Base-by-base conservation (phyloP, 2,113 vertebrate species). In the Hemibagrus wyckioides region DNA sequence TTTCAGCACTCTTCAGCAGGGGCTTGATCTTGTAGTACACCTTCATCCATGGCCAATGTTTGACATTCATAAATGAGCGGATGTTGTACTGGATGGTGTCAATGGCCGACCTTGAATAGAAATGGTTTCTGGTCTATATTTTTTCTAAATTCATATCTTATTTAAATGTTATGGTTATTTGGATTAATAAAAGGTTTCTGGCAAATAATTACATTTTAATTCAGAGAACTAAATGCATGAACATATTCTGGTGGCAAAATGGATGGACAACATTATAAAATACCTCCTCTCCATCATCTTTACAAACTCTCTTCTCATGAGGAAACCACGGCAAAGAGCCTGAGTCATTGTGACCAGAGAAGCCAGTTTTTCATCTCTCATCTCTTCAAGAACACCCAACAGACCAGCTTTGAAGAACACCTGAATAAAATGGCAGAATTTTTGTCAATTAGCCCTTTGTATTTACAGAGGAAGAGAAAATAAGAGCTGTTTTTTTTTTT, bases 391-490 rank as follows among this genome's bases (percentile, higher is more conserved):
- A 39, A 94, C 92, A 59, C 96, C 96, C 90, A 97, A 21, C 80
- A 97, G 93, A 57, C 97, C 96, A 93, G 96, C 96, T 95, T 97
- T 97, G 93, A 97, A 97, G 94, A 97, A 97, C 87, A 97, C 96
- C 96, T 97, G 48, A 44, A 86, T 54, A 9, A 15, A 75, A 69
- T 41, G 4, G 19, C 7, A 86, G 17, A 4, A 13, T 57, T 52
- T 63, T 39, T 14, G 21, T 15, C 52, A 17, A 10, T 65, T 75
- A 23, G 36, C 1, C 41, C 76, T 50, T 50, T 65, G 14, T 25
- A 48, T 59, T 44, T 48, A 48, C 28, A 4, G 11, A 76, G 23
- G 28, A 14, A 44, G 4, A 44, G 0, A 25, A 28, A 75, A 48
- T 7, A 76, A 30, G 15, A 30, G 30, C 15, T 79, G 28, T 79